phyloP scores from a whole-genome alignment of 2,797 vertebrate genomes.

The Protonibea diacanthus region DNA sequence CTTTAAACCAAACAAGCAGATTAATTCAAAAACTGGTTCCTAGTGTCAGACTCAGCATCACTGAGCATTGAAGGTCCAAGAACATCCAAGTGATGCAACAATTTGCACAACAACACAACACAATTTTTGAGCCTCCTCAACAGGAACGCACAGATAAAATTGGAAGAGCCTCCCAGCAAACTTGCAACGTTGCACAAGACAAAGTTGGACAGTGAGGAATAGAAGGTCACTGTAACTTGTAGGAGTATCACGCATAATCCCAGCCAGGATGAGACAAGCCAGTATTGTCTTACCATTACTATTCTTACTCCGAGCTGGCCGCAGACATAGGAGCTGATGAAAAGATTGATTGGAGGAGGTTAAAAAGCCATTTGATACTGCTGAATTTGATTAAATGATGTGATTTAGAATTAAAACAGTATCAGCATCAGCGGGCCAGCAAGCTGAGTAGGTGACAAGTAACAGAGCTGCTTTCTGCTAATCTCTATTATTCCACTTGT shows the following conservation, averaged over 20 bases:
- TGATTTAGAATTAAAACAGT: constrained; percentile 72
- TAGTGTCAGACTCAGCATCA: not conserved
- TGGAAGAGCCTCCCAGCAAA: constrained; percentile 40
- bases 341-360: constrained; percentile 80
- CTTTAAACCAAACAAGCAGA: not conserved
- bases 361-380: constrained; percentile 81
- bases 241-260: constrained; percentile 58
- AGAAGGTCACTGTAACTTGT: constrained; percentile 58
- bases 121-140: not conserved
- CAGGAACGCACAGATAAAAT: constrained; percentile 14
- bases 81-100: not conserved
- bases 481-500: constrained; percentile 52
- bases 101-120: constrained; percentile 5
- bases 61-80: not conserved
- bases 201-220: constrained; percentile 7
- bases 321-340: constrained; percentile 76
- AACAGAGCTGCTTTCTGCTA: constrained; percentile 63
- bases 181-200: constrained; percentile 33
- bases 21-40: not conserved
- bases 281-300: constrained; percentile 85
- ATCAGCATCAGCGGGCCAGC: constrained; percentile 48
- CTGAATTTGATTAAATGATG: constrained; percentile 71
- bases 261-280: constrained; percentile 78
- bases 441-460: constrained; percentile 52
- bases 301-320: constrained; percentile 74